Evolutionary conservation across 1,140 invertebrate species (phyloP).

Genomic region (Drosophila ambigua): DNA sequence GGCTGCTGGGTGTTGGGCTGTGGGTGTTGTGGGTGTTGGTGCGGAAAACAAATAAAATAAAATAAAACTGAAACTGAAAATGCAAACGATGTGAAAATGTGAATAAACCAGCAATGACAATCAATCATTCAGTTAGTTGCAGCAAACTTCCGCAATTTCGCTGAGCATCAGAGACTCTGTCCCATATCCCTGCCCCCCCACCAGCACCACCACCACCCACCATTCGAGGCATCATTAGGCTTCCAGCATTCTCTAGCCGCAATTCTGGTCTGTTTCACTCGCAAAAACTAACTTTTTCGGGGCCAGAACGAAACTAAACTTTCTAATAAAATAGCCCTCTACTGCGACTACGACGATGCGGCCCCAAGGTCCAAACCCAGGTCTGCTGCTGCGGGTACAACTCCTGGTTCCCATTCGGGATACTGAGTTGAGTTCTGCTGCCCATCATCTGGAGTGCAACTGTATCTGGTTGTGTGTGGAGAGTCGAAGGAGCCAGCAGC

Average conservation of each 20-base stretch:
- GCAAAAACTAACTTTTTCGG: conserved; percentile 76
- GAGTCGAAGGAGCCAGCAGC: conserved; percentile 45
- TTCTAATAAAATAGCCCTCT: conserved; percentile 79
- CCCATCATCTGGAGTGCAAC: no score
- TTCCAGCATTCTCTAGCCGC: conserved; percentile 61
- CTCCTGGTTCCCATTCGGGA: not conserved
- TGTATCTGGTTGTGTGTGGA: conserved; percentile 1
- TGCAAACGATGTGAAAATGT: conserved; percentile 60
- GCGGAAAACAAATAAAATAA: conserved; percentile 25
- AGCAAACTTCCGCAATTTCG: conserved; percentile 67
- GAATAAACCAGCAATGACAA: conserved; percentile 73
- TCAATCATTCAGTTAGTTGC: conserved; percentile 73
- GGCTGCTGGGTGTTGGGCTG: not conserved
- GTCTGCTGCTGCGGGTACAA: conserved; percentile 1
- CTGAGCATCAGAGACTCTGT: no score
- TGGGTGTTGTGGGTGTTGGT: not conserved
- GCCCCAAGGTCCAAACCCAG: conserved; percentile 34
- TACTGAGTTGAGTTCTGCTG: no score
- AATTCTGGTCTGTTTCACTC: conserved; percentile 71
- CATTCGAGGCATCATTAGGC: conserved; percentile 52
- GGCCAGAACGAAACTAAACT: conserved; percentile 41
- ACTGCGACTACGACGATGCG: conserved; percentile 14
- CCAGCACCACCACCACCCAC: no score
- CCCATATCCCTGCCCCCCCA: no score
- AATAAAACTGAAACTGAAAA: conserved; percentile 28